Evolutionary conservation across 1,140 invertebrate genomes (phyloP).

Genomic region (Ips typographus): DNA sequence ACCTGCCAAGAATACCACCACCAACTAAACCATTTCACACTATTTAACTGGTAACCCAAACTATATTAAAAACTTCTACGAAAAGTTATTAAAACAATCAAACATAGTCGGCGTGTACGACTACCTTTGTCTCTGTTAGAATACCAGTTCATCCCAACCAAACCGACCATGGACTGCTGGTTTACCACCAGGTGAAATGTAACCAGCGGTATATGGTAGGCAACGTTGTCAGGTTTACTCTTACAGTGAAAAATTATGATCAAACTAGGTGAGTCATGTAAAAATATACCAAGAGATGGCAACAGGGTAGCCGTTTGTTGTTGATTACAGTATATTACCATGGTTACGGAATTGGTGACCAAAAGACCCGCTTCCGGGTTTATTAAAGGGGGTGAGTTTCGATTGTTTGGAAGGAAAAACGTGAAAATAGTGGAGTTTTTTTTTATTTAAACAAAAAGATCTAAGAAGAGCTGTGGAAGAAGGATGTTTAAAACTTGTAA

Average conservation of each 20-base stretch:
- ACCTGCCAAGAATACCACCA: no score
- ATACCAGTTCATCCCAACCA: constrained; percentile 7
- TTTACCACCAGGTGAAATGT: constrained; percentile 12
- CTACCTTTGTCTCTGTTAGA: constrained; percentile 11
- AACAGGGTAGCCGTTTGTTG: background rate
- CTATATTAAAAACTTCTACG: no score
- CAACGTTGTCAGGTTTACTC: constrained; percentile 12
- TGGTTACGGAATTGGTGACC: constrained; percentile 5
- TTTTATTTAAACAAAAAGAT: no score
- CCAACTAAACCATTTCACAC: no score
- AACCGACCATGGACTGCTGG: constrained; percentile 15
- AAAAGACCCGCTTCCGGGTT: constrained; percentile 27
- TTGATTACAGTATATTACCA: background rate
- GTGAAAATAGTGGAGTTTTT: no score
- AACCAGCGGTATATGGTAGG: background rate
- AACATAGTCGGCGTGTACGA: background rate
- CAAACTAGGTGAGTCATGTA: no score
- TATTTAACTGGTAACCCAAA: no score
- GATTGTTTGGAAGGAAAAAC: no score
- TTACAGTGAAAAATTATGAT: background rate
- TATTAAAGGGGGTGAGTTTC: constrained; percentile 1
- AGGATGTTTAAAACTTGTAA: no score
- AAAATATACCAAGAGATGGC: background rate
- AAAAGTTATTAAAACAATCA: background rate
- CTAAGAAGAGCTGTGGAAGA: no score